A percentile compares a stretch with the other conserved stretches of the same genome.
Conservation (phyloP, 1,140 invertebrate genomes). For the Zophobas morio region DNA sequence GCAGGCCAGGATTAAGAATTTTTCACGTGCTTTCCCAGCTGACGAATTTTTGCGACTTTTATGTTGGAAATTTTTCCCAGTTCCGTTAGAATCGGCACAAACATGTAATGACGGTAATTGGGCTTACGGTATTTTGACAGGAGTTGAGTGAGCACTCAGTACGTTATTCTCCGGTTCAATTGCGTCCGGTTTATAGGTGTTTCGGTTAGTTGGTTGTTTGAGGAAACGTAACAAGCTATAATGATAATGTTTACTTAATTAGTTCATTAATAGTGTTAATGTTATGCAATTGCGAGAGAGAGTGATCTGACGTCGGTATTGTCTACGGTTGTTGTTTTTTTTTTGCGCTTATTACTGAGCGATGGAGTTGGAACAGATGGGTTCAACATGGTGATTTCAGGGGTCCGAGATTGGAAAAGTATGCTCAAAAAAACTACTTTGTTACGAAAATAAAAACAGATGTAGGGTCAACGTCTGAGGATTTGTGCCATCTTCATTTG, state of each 20-base stretch:
- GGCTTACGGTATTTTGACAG: conserved; percentile 14
- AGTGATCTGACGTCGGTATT: not conserved
- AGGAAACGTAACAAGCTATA: conserved; percentile 21
- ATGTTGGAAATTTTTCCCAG: not conserved
- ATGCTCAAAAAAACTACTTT: too few species aligned
- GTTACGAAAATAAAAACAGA: too few species aligned
- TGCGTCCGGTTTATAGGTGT: conserved; percentile 8
- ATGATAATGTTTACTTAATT: conserved; percentile 35
- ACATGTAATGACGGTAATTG: conserved; percentile 10
- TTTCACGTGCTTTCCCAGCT: not conserved
- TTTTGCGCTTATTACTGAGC: not conserved
- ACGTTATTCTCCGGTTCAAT: conserved; percentile 15
- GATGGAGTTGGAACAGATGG: too few species aligned
- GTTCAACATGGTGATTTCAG: too few species aligned
- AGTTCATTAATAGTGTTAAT: conserved; percentile 23
- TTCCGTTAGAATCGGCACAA: not conserved
- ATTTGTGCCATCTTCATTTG: too few species aligned
- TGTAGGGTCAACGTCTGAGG: too few species aligned
- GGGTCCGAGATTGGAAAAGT: too few species aligned
- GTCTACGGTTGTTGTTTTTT: conserved; percentile 9
- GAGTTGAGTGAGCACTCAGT: conserved; percentile 12
- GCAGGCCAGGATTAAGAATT: conserved; percentile 23
- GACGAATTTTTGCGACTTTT: not conserved
- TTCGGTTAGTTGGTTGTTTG: conserved; percentile 17
- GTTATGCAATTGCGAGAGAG: conserved; percentile 16